Evolutionary conservation across 2,113 vertebrate genomes (phyloP).

Genomic region (Chaetura pelagica): DNA sequence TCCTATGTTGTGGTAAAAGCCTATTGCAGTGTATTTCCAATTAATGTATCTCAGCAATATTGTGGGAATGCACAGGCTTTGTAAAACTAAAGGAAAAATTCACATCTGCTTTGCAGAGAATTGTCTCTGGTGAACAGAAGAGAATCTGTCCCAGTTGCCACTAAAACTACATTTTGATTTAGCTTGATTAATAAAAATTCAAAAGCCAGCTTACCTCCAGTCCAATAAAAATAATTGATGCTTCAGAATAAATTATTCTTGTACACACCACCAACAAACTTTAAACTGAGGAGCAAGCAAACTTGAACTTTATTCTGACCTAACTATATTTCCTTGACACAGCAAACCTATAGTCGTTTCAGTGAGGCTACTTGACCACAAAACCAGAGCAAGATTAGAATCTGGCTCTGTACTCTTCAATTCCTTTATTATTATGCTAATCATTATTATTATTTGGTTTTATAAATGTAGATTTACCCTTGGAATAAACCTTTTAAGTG

Average conservation of each 20-base stretch:
- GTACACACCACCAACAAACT: not conserved
- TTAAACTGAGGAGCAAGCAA: not conserved
- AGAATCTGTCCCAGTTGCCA: not conserved
- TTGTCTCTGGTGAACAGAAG: not conserved
- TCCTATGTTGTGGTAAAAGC: not conserved
- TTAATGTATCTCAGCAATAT: not conserved
- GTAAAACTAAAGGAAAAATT: not conserved
- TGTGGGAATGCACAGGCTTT: not conserved
- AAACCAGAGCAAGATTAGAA: not conserved
- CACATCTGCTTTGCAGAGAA: not conserved
- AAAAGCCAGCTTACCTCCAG: not conserved
- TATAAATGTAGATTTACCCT: constrained; percentile 69
- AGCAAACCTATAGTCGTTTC: not conserved
- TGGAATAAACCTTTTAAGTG: constrained; percentile 76
- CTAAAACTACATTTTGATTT: not conserved
- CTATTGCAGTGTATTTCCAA: not conserved
- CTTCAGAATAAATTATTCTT: not conserved
- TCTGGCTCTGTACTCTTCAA: not conserved
- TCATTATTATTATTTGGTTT: not conserved
- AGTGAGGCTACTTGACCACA: not conserved
- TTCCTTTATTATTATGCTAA: not conserved
- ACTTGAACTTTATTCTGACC: not conserved
- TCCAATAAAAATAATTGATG: not conserved
- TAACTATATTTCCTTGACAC: not conserved
- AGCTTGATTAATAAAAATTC: not conserved